Base-by-base conservation (phyloP, 2,797 vertebrate genomes). In the Lepus townsendii region DNA sequence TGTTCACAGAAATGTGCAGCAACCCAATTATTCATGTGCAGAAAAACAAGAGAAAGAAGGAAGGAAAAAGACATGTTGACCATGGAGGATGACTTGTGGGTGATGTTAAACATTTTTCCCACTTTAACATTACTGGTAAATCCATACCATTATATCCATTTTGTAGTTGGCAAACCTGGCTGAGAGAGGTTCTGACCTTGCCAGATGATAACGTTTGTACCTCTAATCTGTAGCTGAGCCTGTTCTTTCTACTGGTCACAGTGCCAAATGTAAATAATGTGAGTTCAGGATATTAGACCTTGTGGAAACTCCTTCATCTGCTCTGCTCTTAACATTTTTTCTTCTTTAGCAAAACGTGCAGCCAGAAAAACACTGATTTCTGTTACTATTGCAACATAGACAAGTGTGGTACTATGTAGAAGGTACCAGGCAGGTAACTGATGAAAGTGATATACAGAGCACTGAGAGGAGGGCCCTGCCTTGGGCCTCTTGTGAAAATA, bases 11-110 rank as follows among this genome's bases (percentile, higher is more conserved):
- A 9, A 38, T 4, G 17, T 20, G 54, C 5, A 62, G 19, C 17
- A n/a, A 13, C 19, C 11, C 7, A 0, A 0, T 50, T 12, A 16
- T 52, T 42, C 54, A n/a, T 11, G 5, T 4, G 13, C 30, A 68
- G 24, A 83, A 5, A 27, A 52, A 27, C 32, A 27, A 63, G 30
- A 78, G 2, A 6, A 5, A n/a, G 3, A 17, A 42, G 19, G 24
- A 6, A 62, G 9, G 11, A 32, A 0, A 24, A 22, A 38, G 24
- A 65, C 1, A 26, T 68, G 8, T 7, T 14, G 8, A 54, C 27
- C 13, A 38, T 20, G 0, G 5, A 24, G 9, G 32, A 4, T 38
- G 5, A 72, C 0, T 72, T 68, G 30, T 7, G 13, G 1, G 9
- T n/a, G 22, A 7, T 12, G 3, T 26, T 71, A 82, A 60, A 63